These are phyloP conservation scores for Phylloscopus trochiloides DNA, from an alignment of 2,113 vertebrate genomes.

Conservation along the genomic window DNA sequence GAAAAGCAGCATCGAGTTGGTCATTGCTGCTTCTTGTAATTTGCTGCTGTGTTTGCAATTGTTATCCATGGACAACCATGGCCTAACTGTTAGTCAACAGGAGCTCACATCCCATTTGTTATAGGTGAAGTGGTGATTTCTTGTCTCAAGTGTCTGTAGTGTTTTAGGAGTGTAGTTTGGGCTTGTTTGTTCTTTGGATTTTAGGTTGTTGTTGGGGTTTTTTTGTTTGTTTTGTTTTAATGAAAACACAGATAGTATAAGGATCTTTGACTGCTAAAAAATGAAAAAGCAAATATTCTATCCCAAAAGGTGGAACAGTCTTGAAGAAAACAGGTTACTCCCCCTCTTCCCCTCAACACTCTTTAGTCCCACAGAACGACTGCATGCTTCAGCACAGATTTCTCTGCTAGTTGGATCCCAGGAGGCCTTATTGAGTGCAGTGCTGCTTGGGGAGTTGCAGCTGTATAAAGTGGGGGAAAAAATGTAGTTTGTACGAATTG, in stretches of 20 bases:
- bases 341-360: background rate
- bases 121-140: background rate
- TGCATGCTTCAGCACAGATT: constrained; percentile 80
- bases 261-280: constrained; percentile 18
- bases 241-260: background rate
- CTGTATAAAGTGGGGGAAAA: constrained; percentile 74
- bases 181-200: background rate
- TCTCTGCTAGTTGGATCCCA: constrained; percentile 89
- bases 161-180: background rate
- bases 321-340: constrained; percentile 74
- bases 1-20: constrained; percentile 1
- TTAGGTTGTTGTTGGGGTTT: background rate
- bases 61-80: background rate
- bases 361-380: constrained; percentile 55
- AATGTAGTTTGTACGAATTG: constrained; percentile 82
- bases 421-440: constrained; percentile 80
- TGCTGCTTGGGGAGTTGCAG: constrained; percentile 83
- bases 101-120: background rate
- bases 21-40: constrained; percentile 37
- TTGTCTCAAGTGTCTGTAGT: background rate
- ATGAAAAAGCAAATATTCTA: constrained; percentile 73
- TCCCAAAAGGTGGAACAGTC: constrained; percentile 75
- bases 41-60: background rate
- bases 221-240: background rate
- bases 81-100: background rate